A percentile compares a stretch with the other conserved stretches of the same genome.
Conservation (phyloP, 2,113 vertebrate species). For the Camelus bactrianus region DNA sequence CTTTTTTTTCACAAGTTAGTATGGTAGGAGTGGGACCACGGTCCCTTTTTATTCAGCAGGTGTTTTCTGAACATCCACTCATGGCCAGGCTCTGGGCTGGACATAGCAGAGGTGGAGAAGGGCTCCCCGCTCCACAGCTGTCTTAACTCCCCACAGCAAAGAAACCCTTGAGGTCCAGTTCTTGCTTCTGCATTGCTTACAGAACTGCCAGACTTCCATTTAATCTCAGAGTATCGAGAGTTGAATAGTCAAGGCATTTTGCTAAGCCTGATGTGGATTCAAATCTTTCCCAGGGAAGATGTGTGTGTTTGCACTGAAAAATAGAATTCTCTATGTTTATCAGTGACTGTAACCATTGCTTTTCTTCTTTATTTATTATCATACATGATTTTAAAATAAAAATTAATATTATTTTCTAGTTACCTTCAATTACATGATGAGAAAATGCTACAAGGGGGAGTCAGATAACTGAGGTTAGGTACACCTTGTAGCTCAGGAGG, state of each 20-base stretch:
- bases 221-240: background rate
- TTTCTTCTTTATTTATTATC: background rate
- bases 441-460: background rate
- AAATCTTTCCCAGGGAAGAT: background rate
- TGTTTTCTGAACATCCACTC: background rate
- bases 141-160: background rate
- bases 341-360: background rate
- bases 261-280: background rate
- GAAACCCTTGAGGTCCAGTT: background rate
- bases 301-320: background rate
- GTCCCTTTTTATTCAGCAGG: background rate
- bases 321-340: background rate
- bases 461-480: background rate
- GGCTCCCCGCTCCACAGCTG: background rate
- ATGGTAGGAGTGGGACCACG: background rate
- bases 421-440: background rate
- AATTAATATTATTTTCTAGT: constrained; percentile 5
- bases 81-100: fast-evolving
- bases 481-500: background rate
- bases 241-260: background rate
- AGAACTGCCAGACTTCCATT: background rate
- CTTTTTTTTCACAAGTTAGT: background rate
- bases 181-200: background rate
- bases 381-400: background rate
- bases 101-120: fast-evolving